Evolutionary conservation across 2,797 vertebrate genomes (phyloP).

Genomic region (Pelodytes ibericus): DNA sequence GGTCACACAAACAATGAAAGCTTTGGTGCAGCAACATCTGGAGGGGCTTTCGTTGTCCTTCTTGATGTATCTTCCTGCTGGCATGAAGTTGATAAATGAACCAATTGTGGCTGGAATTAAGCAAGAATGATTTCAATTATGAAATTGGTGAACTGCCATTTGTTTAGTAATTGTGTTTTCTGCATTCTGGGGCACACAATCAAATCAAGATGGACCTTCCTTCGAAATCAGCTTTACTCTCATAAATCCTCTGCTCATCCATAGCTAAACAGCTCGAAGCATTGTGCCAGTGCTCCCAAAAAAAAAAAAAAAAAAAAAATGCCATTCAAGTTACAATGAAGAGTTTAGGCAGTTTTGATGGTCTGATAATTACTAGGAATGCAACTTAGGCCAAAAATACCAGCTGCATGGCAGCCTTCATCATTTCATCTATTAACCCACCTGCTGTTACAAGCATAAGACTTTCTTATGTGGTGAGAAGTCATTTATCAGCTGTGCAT

Average conservation of each 20-base stretch:
- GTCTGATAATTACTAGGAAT: conserved; percentile 31
- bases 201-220: conserved; percentile 31
- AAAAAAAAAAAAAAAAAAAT: too few species aligned
- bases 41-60: background rate
- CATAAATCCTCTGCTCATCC: conserved; percentile 27
- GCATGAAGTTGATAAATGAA: conserved; percentile 12
- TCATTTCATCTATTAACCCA: conserved; percentile 64
- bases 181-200: background rate
- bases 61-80: conserved; percentile 9
- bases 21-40: background rate
- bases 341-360: conserved; percentile 36
- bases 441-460: conserved; percentile 58
- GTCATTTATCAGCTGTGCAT: conserved; percentile 47
- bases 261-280: background rate
- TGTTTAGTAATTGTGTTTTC: conserved; percentile 17
- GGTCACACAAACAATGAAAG: background rate
- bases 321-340: conserved; percentile 23
- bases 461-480: conserved; percentile 60
- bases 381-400: conserved; percentile 33
- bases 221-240: conserved; percentile 21
- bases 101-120: conserved; percentile 10
- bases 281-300: conserved; percentile 19
- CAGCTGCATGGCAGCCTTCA: conserved; percentile 47
- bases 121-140: conserved; percentile 37
- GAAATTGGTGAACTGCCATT: conserved; percentile 42